These are phyloP conservation scores for Archivesica marissinica DNA, from an alignment of 1,140 invertebrate genomes.

Conservation along the genomic window DNA sequence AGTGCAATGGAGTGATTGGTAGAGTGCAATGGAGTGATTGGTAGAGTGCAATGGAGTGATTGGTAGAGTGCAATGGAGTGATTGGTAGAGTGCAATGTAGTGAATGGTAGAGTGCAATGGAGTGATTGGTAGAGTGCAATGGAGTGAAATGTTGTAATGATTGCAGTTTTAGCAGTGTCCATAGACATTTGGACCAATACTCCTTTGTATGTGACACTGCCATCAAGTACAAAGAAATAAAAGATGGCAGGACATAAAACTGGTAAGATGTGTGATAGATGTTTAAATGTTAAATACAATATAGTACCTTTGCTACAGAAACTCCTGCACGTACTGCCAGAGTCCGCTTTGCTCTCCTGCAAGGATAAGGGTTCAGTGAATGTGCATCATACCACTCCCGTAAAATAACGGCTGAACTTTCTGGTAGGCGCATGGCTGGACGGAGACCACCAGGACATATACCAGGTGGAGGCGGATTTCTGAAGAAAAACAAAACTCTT, in stretches of 20 bases:
- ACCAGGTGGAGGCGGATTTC: slow-evolving; percentile 28
- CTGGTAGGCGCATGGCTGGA: neutral
- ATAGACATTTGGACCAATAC: neutral
- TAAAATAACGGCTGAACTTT: neutral
- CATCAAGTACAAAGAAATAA: neutral
- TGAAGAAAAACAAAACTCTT: neutral
- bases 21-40: too few species aligned
- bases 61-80: too few species aligned
- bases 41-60: too few species aligned
- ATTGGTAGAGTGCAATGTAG: too few species aligned
- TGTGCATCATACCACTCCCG: slow-evolving; percentile 24
- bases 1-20: too few species aligned
- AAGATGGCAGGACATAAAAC: neutral
- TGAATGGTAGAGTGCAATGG: too few species aligned
- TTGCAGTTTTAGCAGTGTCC: neutral
- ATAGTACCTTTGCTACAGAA: neutral
- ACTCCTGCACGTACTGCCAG: slow-evolving; percentile 37
- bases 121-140: neutral
- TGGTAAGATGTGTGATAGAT: neutral
- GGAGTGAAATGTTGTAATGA: neutral
- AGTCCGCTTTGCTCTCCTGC: neutral
- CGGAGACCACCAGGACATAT: slow-evolving; percentile 16
- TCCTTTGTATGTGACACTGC: neutral
- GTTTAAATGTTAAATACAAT: neutral
- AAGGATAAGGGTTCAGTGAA: slow-evolving; percentile 22